These are phyloP conservation scores for Microcebus tavaratra DNA, from an alignment of 2,113 vertebrate genomes.

Conservation along the genomic window DNA sequence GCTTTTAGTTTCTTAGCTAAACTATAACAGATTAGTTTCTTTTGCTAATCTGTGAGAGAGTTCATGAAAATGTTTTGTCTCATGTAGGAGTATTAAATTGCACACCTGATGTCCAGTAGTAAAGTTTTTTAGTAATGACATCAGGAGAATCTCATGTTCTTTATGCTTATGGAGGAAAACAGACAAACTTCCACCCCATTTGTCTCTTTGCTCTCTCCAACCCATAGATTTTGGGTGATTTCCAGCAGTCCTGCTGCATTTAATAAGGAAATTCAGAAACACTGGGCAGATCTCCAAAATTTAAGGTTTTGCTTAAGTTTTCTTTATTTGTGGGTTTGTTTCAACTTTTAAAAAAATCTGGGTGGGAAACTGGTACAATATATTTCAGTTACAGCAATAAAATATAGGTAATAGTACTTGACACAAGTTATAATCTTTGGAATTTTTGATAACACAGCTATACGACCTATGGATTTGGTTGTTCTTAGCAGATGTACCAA, in stretches of 20 bases:
- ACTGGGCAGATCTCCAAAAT: constrained; percentile 90
- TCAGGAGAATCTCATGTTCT: constrained; percentile 70
- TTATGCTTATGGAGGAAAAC: constrained; percentile 78
- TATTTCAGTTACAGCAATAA: constrained; percentile 78
- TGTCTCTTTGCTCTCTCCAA: constrained; percentile 80
- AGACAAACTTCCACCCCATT: constrained; percentile 74
- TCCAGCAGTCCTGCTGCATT: constrained; percentile 90
- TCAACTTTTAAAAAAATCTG: constrained; percentile 80
- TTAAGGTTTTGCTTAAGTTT: constrained; percentile 88
- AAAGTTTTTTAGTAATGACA: constrained; percentile 66
- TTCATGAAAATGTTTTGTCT: background rate
- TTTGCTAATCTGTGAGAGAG: constrained; percentile 49
- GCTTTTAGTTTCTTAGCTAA: background rate
- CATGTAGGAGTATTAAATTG: background rate
- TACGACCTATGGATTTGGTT: constrained; percentile 41
- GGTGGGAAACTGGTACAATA: constrained; percentile 73
- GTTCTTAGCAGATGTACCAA: background rate
- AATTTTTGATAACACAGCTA: constrained; percentile 1
- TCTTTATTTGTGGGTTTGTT: constrained; percentile 86
- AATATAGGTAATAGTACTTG: constrained; percentile 59
- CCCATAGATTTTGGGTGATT: constrained; percentile 85
- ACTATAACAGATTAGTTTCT: background rate
- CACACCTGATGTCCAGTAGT: constrained; percentile 37
- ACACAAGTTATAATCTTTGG: constrained; percentile 36
- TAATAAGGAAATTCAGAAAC: constrained; percentile 93